phyloP scores from a whole-genome alignment of 2,888 invertebrate genomes.

The Eilema caniola region DNA sequence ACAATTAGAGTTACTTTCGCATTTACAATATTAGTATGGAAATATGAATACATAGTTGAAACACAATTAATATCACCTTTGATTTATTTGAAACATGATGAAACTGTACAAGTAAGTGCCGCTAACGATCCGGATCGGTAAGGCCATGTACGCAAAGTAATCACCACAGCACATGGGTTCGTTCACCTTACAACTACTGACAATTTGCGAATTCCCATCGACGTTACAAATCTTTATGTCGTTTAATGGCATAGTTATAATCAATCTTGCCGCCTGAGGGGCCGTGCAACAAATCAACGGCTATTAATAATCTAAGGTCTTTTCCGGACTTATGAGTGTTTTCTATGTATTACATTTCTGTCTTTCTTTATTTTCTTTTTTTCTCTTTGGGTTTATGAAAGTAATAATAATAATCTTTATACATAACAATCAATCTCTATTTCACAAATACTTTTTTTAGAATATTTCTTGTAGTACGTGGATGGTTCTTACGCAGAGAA shows the following conservation, averaged over 20 bases:
- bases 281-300: conserved; percentile 37
- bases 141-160: conserved; percentile 12
- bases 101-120: not conserved
- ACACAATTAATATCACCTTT: conserved; percentile 3
- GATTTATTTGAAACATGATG: conserved; percentile 15
- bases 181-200: conserved; percentile 29
- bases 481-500: too few relatives aligned
- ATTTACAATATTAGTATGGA: not conserved
- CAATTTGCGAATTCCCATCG: conserved; percentile 41
- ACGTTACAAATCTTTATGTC: conserved; percentile 40
- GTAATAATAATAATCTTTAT: too few relatives aligned
- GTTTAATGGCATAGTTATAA: conserved; percentile 39
- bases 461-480: too few relatives aligned
- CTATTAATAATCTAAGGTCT: conserved; percentile 22
- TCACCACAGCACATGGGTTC: conserved; percentile 19
- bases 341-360: not conserved
- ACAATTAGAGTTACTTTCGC: not conserved
- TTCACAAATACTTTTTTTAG: too few relatives aligned
- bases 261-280: conserved; percentile 40
- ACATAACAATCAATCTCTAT: too few relatives aligned
- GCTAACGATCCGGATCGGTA: conserved; percentile 14
- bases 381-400: too few relatives aligned
- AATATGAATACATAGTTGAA: not conserved
- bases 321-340: conserved; percentile 4
- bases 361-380: not conserved